Conservation (phyloP, 1,140 invertebrate species). For the Diprion similis region DNA sequence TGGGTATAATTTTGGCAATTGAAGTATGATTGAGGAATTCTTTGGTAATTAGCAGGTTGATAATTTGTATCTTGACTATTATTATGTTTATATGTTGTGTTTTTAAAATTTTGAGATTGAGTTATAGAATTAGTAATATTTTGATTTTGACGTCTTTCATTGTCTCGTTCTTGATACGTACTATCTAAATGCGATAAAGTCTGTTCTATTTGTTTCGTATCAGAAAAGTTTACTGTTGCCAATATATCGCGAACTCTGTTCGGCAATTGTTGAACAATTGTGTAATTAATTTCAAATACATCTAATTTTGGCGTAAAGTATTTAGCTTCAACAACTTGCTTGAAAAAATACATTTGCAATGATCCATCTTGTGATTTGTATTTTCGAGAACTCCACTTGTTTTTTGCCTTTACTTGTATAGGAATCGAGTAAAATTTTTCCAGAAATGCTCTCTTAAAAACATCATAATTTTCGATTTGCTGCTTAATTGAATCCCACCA, state of each 20-base stretch:
- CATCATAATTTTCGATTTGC: constrained; percentile 9
- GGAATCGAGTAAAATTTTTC: constrained; percentile 23
- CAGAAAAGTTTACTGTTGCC: constrained; percentile 17
- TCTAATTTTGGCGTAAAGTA: constrained; percentile 23
- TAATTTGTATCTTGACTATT: neutral
- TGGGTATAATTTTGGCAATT: neutral
- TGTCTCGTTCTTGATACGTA: neutral
- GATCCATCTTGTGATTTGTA: constrained; percentile 21
- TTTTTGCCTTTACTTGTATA: constrained; percentile 19
- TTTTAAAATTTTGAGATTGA: neutral
- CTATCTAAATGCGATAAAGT: constrained; percentile 22
- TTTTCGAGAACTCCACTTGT: constrained; percentile 17
- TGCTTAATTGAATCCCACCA: constrained; percentile 18
- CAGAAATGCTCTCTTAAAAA: constrained; percentile 17
- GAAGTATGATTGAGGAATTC: neutral
- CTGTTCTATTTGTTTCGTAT: constrained; percentile 19
- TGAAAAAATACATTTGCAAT: constrained; percentile 21
- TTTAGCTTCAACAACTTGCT: constrained; percentile 19
- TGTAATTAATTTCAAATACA: constrained; percentile 25
- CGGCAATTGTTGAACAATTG: constrained; percentile 27
- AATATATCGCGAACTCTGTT: constrained; percentile 14
- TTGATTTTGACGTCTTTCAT: neutral
- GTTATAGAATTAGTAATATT: neutral
- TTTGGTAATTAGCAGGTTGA: neutral
- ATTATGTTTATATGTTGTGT: neutral